Base-by-base conservation (phyloP, 2,797 vertebrate genomes). In the Pterois miles region DNA sequence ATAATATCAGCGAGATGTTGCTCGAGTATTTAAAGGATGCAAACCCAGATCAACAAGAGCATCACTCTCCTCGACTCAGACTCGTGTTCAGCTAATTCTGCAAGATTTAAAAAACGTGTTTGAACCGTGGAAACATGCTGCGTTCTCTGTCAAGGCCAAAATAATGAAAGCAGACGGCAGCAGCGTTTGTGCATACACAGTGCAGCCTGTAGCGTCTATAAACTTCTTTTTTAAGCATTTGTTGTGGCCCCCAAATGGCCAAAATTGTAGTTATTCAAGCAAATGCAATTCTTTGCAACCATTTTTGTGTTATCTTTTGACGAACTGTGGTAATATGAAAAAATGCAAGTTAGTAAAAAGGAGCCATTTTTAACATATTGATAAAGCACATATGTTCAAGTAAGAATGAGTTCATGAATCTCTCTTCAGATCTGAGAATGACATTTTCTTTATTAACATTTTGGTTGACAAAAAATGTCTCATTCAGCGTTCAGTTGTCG, bases 101-200 rank as follows among this genome's bases (percentile, higher is more conserved):
- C 68, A 23, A 52, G 80, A 84, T 91, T 91, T 81, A 83, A 71
- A 48, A 68, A 34, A 27, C 18, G 29, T 64, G 74, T 71, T 83
- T 2, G 4, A 29, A 65, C 60, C 71, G 62, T 9, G 27, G 43
- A 71, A 58, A 59, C 60, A 33, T 27, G 71, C 53, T 81, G 88
- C 18, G 62, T 64, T 68, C 20, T 59, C 34, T 52, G 65, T 70
- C 13, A 20, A 59, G 58, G 73, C 43, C 65, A 53, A 18, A 52
- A 25, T 56, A 56, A 70, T 63, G 53, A 64, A 33, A 31, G 56
- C 3, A 36, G 13, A 31, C 63, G 43, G 38, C 0, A 8, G 43
- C 27, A 20, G 14, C 33, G 36, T 25, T 6, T 48, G 7, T 46
- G 12, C 12, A 25, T 8, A 43, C 29, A 6, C 38, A 56, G 16